Base-by-base conservation (phyloP, 2,797 vertebrate species). In the Crypturellus tataupa region DNA sequence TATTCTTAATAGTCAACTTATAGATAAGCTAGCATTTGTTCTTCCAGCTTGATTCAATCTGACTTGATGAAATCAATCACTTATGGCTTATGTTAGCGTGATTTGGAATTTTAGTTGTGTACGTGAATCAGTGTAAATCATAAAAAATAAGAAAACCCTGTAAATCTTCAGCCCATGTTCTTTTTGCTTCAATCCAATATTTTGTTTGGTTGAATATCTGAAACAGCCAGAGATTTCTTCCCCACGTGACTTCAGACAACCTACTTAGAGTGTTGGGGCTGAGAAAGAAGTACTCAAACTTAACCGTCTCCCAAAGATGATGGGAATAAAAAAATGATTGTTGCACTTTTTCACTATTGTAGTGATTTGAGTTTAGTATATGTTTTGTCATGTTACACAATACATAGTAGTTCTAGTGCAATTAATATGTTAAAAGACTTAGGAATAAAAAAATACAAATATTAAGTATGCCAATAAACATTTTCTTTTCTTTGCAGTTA, bases 401-500 rank as follows among this genome's bases (percentile, higher is more conserved):
- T 7, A 63, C 80, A 33, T 21, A 33, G 14, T 80, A 18, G 14
- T 84, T 84, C 12, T 60, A 40, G 21, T 68, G 24, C 27, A 55
- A 42, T 3, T 60, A 42, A 51, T 60, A 35, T 25, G 33, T 29
- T 58, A 17, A 90, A 79, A 31, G 5, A 14, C 47, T 49, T 49
- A 49, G 40, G 62, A 10, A 31, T 33, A 37, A 16, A 12, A 24
- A 5, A 27, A 87, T 35, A 51, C 42, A 67, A 33, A n/a, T 35
- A 71, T 10, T 55, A 13, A 55, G 15, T 53, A n/a, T 37, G 8
- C 76, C 49, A 89, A 27, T 73, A 84, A 79, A 85, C 6, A 15
- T 67, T 40, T 91, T 35, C 89, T 93, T 97, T 95, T 35, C 58
- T 94, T 95, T 96, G 65, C 90, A 99, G 99, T 85, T 95, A 91